Base-by-base conservation (phyloP, 2,888 invertebrate genomes). In the Lithosia quadra region DNA sequence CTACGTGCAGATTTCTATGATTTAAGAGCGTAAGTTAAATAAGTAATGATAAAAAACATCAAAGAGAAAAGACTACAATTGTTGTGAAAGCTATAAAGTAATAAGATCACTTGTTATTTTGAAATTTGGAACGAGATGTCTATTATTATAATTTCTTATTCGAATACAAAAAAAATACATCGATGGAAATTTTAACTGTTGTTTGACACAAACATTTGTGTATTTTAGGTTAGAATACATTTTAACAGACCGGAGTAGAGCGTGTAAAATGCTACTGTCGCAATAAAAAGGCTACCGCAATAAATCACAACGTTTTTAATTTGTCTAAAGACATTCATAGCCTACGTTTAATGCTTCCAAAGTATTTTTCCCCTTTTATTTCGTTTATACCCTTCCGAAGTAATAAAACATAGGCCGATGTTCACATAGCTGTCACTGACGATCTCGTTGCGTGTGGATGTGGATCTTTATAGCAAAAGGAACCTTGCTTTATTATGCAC, bases 261-360 rank as follows among this genome's bases (percentile, higher is more conserved):
- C 77, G 72, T 78, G 77, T 82, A 80, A 80, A 79, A 77, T 76
- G 81, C 81, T 83, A 81, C 82, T 77, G 66, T 74, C 70, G 77
- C 74, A 77, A 81, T 81, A 81, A 80, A 77, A 84, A 70, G 75
- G 68, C 74, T 77, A 76, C 69, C 74, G 71, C 78, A 78, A 91
- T 91, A 90, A 90, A 91, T 91, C 90, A 90, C 87, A 83, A 84
- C 84, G 61, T 80, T 87, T 92, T 91, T 91, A 91, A 91, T 91
- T 91, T 90, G 83, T 85, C 83, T 83, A 84, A 84, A 86, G 88
- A 86, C 89, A 84, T 89, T 86, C 84, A 82, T 85, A 78, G 84
- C 79, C 80, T 86, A 83, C 86, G 82, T 88, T 88, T 86, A 79
- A 83, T 84, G 85, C 80, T 86, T 83, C 86, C 86, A 85, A 86